Evolutionary conservation across 2,888 invertebrate genomes (phyloP).

Genomic region (Dolichomitus sp.): DNA sequence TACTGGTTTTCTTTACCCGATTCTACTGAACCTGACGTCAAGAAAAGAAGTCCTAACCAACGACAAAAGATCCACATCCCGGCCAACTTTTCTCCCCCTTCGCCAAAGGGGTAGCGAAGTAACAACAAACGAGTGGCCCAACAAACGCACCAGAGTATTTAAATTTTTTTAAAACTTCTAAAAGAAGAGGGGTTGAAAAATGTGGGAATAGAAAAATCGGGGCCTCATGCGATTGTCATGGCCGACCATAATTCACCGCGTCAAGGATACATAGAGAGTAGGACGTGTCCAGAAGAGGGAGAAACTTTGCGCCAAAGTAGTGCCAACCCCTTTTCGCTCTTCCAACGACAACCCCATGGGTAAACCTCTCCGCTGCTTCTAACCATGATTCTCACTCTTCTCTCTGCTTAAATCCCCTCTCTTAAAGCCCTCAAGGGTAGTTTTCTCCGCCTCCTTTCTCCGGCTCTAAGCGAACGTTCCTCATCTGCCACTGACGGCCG

Average conservation of each 20-base stretch:
- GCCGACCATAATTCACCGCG: slow-evolving; percentile 65
- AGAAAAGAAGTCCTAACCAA: slow-evolving; percentile 12
- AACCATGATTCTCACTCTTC: slow-evolving; percentile 4
- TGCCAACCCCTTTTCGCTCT: slow-evolving; percentile 27
- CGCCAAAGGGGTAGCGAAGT: background rate
- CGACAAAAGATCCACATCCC: slow-evolving; percentile 34
- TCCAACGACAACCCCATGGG: slow-evolving; percentile 3
- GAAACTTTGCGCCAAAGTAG: slow-evolving; percentile 14
- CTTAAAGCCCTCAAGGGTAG: background rate
- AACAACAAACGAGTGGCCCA: background rate
- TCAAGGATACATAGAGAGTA: slow-evolving; percentile 44
- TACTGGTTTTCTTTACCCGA: slow-evolving; percentile 11
- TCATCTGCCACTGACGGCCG: background rate
- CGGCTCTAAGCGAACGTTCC: background rate
- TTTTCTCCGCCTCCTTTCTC: slow-evolving; percentile 58
- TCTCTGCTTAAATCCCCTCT: background rate
- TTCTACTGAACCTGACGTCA: slow-evolving; percentile 12
- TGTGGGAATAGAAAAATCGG: slow-evolving; percentile 1
- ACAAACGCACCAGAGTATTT: background rate
- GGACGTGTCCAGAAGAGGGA: background rate
- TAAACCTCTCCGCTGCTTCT: background rate
- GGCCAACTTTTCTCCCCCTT: slow-evolving; percentile 1
- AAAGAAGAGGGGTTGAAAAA: background rate
- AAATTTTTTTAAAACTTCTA: background rate
- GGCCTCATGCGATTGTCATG: slow-evolving; percentile 64